Percentiles rank a stretch among this genome's conserved stretches.
These are phyloP conservation scores for Hapalemur alaotrensis DNA, from an alignment of 2,797 vertebrate genomes.

Conservation along the genomic window DNA sequence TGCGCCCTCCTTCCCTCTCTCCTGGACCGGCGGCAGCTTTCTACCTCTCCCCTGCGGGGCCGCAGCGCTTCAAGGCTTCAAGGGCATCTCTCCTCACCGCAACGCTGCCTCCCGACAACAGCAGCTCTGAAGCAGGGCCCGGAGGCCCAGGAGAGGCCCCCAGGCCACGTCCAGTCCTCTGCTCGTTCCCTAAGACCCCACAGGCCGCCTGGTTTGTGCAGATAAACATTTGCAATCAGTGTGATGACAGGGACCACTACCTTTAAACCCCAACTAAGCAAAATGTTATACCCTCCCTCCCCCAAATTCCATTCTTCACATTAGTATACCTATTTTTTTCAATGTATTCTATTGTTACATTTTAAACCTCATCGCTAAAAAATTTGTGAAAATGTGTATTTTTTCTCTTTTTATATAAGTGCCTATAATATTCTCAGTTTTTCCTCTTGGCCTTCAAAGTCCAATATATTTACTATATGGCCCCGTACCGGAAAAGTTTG, in stretches of 20 bases:
- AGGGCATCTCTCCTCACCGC: not conserved
- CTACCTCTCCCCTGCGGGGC: not conserved
- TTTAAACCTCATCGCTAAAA: conserved; percentile 3
- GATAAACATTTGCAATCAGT: not conserved
- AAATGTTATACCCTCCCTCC: not conserved
- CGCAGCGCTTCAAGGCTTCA: not conserved
- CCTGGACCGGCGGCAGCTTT: not conserved
- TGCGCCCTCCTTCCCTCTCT: not conserved
- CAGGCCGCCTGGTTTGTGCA: not conserved
- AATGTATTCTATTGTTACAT: not conserved
- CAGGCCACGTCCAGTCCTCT: not conserved
- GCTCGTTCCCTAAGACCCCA: not conserved
- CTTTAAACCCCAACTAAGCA: not conserved
- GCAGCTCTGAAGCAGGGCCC: not conserved
- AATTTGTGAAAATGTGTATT: not conserved
- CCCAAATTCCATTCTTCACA: not conserved
- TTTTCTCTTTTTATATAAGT: not conserved
- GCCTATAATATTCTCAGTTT: not conserved
- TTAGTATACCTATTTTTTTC: not conserved
- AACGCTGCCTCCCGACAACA: not conserved
- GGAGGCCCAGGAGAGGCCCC: accelerated
- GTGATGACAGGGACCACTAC: not conserved
- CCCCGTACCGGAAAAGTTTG: not conserved
- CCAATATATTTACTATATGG: not conserved
- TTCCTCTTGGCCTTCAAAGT: not conserved